Evolutionary conservation across 2,113 vertebrate species (phyloP).

Genomic region (Plecturocebus donacophilus): DNA sequence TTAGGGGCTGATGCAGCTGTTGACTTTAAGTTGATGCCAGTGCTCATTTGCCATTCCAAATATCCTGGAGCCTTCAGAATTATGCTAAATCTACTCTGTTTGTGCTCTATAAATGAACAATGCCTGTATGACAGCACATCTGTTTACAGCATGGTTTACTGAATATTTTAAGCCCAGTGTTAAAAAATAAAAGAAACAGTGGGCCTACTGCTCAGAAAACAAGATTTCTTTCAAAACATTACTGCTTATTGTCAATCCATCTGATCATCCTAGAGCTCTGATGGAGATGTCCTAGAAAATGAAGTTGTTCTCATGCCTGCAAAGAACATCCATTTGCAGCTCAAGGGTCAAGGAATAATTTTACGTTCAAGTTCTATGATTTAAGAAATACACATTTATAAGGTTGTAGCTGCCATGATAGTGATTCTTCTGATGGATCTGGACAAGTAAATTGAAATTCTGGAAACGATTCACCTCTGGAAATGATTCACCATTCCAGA

Average conservation of each 20-base stretch:
- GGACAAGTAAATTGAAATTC: neutral
- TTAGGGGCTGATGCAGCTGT: neutral
- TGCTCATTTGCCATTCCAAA: neutral
- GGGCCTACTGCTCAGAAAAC: neutral
- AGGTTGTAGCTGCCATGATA: neutral
- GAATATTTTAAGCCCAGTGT: neutral
- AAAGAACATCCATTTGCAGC: neutral
- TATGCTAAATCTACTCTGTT: neutral
- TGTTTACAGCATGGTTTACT: neutral
- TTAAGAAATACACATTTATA: neutral
- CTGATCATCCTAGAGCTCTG: neutral
- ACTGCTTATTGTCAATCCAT: neutral
- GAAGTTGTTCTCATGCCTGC: neutral
- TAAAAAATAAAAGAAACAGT: neutral
- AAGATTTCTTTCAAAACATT: neutral
- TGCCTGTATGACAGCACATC: neutral
- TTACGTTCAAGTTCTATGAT: neutral
- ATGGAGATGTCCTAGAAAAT: neutral
- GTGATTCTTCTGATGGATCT: neutral
- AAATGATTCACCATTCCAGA: neutral
- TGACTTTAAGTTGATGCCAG: neutral
- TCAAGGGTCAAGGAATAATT: neutral
- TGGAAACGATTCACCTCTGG: neutral
- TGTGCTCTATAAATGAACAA: neutral
- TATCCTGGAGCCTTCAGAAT: neutral